phyloP scores from a whole-genome alignment of 2,797 vertebrate genomes.

The Sebastes flavidus region DNA sequence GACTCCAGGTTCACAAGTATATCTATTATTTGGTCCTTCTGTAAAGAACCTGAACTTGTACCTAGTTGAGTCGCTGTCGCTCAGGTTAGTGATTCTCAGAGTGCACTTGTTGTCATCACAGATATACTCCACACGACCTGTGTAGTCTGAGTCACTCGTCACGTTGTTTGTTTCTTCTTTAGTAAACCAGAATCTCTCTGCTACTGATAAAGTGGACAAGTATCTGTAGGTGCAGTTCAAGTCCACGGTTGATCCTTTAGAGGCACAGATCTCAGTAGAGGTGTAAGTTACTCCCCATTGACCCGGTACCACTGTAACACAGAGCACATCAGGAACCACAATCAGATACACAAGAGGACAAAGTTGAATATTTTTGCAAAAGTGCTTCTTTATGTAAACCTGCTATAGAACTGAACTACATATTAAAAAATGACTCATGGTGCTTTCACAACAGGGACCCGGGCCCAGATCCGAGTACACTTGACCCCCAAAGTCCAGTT shows the following conservation, averaged over 20 bases:
- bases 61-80: background rate
- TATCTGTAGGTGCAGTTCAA: background rate
- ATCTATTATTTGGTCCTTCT: fast-evolving
- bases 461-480: no score
- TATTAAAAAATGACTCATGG: background rate
- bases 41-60: background rate
- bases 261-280: background rate
- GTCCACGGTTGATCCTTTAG: background rate
- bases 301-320: background rate
- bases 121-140: background rate
- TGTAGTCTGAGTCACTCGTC: background rate
- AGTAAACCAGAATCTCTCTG: background rate
- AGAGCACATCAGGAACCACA: background rate
- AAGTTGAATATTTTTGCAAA: background rate
- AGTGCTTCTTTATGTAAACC: background rate
- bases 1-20: background rate
- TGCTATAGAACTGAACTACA: background rate
- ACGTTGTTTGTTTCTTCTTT: background rate
- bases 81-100: background rate
- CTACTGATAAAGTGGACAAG: background rate
- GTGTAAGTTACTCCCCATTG: background rate
- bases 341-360: background rate
- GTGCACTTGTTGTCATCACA: background rate
- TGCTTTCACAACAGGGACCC: no score
- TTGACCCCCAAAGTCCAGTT: no score